Base-by-base conservation (phyloP, 1,140 invertebrate genomes). In the Drosophila malerkotliana region DNA sequence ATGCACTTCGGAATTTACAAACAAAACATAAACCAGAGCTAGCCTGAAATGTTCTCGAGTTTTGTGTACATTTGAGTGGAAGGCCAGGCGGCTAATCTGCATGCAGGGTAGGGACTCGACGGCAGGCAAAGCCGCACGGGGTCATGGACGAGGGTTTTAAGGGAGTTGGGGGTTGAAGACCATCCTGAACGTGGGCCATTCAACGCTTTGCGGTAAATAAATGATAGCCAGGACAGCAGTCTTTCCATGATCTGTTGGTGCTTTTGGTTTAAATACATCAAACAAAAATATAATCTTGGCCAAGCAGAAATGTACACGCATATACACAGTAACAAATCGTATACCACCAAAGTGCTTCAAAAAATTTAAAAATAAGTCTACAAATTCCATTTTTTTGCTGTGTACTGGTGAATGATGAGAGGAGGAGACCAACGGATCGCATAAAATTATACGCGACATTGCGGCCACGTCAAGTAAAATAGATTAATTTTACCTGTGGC, bases 401-500 rank as follows among this genome's bases (percentile, higher is more conserved):
- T 67, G 63, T 15, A 34, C 9, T 30, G 30, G 37, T 28, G 7
- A 26, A 37, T 32, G 14, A 59, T 30, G 54, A 47, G 56, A 32
- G 51, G 15, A 58, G 45, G 15, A 58, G 49, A 30, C 48, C 58
- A 79, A 21, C 34, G 69, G 62, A 76, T 61, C 72, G 77, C 73
- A 76, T 76, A 82, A 87, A 85, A 87, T 87, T 85, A 87, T 85
- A 87, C 77, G 82, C 82, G 82, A 85, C 82, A 72, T 68, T 87
- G 82, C 77, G 82, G 78, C 82, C 82, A 85, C 78, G 83, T 87
- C 69, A 87, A 87, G 74, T 77, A 85, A 87, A 85, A 87, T 85
- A 85, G 82, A 85, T 85, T 85, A 85, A 87, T 85, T 85, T 85
- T 85, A 85, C 82, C 82, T 85, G 82, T 75, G 82, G 82, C 47